Base-by-base conservation (phyloP, 2,797 vertebrate species). In the Arrhamphus sclerolepis region DNA sequence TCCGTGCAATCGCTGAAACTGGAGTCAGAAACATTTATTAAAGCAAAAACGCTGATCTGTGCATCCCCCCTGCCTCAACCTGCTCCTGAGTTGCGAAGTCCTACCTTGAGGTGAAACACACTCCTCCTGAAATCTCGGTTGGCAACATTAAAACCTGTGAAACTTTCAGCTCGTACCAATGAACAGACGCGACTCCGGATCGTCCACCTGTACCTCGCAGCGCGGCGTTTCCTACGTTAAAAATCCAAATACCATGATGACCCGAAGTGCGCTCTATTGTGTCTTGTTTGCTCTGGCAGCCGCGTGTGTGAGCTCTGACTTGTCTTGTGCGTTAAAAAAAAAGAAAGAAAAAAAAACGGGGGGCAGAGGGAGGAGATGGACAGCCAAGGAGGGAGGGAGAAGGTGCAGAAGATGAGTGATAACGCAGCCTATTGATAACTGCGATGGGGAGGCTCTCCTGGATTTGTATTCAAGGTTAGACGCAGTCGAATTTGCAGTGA, bases 51-150 rank as follows among this genome's bases (percentile, higher is more conserved):
- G n/a, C 51, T 13, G 29, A 34, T 34, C 14, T 48, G 40, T n/a
- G 20, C 7, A 61, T 46, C 55, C 31, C 29, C 19, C 13, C 38
- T n/a, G 48, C 48, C 61, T 51, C 65, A 81, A 82, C 81, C 72
- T 82, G 75, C 49, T 69, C 65, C 7, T 29, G 61, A 76, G 67
- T 71, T 75, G 56, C 71, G 18, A 68, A 59, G 46, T 76, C 89
- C 65, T 91, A 94, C 93, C 93, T 94, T 85, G 91, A 91, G 81
- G 90, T 92, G 89, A 93, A 94, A 90, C 91, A 93, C 92, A 92
- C 91, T 91, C 91, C 92, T 89, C 79, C 92, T 77, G 91, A 87
- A 85, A 89, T 87, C 91, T 94, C 93, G 81, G 90, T 93, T 67
- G 93, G 93, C 87, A 93, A 92, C 93, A 94, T 94, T 78, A 89